Base-by-base conservation (phyloP, 2,113 vertebrate genomes). In the Noctilio leporinus region DNA sequence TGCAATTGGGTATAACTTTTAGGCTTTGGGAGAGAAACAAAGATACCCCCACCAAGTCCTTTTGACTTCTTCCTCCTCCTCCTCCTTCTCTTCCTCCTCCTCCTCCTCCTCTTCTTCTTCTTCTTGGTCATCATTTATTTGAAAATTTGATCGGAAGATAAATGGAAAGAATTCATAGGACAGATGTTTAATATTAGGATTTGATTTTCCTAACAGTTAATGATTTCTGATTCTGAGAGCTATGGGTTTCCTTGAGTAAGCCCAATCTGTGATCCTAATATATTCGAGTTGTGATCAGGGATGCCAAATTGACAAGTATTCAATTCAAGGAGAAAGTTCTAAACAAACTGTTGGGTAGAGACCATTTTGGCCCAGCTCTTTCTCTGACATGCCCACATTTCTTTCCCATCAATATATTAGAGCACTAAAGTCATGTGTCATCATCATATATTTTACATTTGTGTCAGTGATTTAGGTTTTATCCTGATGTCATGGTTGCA, bases 1-100 rank as follows among this genome's bases (percentile, higher is more conserved):
- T 98, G 98, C 98, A 98, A 98, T 99, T 98, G 98, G 98, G 98
- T 98, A 98, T 98, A 99, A 99, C 99, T 99, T 99, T 99, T 98
- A 98, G 98, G 98, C 97, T 98, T 98, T 97, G 98, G 97, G 97
- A 97, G 96, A 98, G 98, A 98, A 98, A 98, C 98, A 99, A 98
- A 99, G 98, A 98, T 98, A 96, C 85, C 97, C 95, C 86, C 92
- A 97, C 93, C 92, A 97, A 98, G 98, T 98, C 98, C 98, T 98
- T 98, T 98, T 98, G 98, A 98, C 98, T 98, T 98, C 93, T 97
- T 97, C 97, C 97, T 91, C 73, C 96, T 94, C 26, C 28, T 84
- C 98, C 97, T 93, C n/a, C n/a, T n/a, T n/a, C n/a, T n/a, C n/a
- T n/a, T n/a, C n/a, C n/a, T n/a, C n/a, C n/a, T n/a, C n/a, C n/a